Conservation (phyloP, 2,888 invertebrate species). For the Tortrix viridana region DNA sequence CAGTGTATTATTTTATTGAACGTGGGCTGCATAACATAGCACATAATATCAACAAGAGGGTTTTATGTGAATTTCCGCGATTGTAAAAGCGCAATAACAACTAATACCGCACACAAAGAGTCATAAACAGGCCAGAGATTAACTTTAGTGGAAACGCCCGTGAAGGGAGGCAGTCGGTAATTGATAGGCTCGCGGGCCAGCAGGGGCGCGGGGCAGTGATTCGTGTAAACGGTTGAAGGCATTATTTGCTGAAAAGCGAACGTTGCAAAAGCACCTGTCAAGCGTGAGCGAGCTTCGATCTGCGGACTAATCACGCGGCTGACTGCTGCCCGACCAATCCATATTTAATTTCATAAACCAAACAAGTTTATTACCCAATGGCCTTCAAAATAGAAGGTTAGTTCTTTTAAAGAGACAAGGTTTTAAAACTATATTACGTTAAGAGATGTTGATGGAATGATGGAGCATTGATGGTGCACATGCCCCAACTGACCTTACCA, state of each 20-base stretch:
- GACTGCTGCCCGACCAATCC: conserved; percentile 65
- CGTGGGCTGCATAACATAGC: background rate
- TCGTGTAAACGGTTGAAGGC: conserved; percentile 68
- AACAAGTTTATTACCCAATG: conserved; percentile 2
- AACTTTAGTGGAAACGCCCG: conserved; percentile 12
- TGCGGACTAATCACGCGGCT: conserved; percentile 61
- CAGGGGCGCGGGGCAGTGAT: conserved; percentile 66
- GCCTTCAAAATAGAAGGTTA: too few relatives aligned
- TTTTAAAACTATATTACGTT: too few relatives aligned
- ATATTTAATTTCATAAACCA: conserved; percentile 52
- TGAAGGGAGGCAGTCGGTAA: conserved; percentile 24
- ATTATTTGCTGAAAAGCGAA: conserved; percentile 65
- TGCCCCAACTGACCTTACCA: too few relatives aligned
- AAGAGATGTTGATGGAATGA: too few relatives aligned
- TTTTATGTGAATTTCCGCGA: background rate
- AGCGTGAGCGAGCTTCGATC: conserved; percentile 55
- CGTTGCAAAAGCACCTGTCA: conserved; percentile 69
- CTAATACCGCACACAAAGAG: conserved; percentile 3
- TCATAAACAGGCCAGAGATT: conserved; percentile 5
- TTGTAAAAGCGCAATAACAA: background rate
- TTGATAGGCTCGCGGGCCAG: conserved; percentile 46
- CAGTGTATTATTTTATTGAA: conserved; percentile 17
- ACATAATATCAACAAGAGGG: background rate
- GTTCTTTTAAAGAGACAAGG: too few relatives aligned
- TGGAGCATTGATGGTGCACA: too few relatives aligned